These are phyloP conservation scores for Peucedramus taeniatus DNA, from an alignment of 2,113 vertebrate species.

Conservation along the genomic window DNA sequence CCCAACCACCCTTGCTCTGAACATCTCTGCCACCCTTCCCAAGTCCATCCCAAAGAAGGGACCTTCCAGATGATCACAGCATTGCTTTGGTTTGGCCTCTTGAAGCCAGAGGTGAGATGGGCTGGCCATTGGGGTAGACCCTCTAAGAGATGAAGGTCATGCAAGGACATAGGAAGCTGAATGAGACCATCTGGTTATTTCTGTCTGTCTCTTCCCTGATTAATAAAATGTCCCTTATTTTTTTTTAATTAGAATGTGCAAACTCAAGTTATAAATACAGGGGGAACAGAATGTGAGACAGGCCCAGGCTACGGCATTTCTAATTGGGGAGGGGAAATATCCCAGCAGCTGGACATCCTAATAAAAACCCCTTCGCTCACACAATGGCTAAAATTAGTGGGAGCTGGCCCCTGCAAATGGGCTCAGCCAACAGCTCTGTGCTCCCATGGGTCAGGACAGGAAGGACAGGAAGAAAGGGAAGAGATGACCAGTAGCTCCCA, in stretches of 20 bases:
- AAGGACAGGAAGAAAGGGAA: background rate
- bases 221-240: background rate
- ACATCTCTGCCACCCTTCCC: background rate
- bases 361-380: conserved; percentile 61
- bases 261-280: conserved; percentile 74
- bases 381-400: conserved; percentile 69
- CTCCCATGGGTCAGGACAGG: background rate
- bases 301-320: conserved; percentile 37
- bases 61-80: background rate
- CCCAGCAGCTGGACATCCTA: conserved; percentile 72
- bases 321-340: conserved; percentile 66
- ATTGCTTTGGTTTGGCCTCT: background rate
- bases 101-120: background rate
- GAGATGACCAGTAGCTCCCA: background rate
- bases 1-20: background rate
- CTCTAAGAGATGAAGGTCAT: background rate
- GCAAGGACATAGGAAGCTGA: background rate
- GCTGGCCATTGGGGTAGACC: background rate
- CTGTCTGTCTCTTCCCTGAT: background rate
- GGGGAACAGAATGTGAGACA: conserved; percentile 74
- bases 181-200: background rate
- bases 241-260: conserved; percentile 46
- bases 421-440: background rate
- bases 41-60: background rate
- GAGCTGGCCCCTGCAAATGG: background rate